These are phyloP conservation scores for Brachymystax lenok DNA, from an alignment of 2,797 vertebrate genomes.

Conservation along the genomic window DNA sequence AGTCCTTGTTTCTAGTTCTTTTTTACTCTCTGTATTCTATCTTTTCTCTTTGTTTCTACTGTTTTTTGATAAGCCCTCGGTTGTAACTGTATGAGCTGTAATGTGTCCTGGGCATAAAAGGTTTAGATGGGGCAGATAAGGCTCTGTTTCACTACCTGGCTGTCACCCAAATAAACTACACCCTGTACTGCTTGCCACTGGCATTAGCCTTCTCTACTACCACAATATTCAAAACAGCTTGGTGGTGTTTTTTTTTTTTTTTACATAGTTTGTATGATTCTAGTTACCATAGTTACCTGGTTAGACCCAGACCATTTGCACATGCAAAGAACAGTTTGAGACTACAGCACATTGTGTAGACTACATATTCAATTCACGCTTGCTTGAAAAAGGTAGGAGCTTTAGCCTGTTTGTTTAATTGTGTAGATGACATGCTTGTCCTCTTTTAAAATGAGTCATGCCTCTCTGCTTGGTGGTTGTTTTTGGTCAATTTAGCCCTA, in stretches of 20 bases:
- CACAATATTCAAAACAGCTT: not conserved
- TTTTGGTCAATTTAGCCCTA: not conserved
- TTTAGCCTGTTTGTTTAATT: not conserved
- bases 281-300: not conserved
- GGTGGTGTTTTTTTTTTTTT: too few species aligned
- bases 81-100: not conserved
- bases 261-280: not conserved
- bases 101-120: not conserved
- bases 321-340: not conserved
- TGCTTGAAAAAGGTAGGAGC: not conserved
- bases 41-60: not conserved
- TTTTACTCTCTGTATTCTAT: slow-evolving; percentile 5
- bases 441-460: not conserved
- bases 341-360: not conserved
- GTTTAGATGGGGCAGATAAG: not conserved
- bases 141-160: too few species aligned
- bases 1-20: not conserved
- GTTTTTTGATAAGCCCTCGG: not conserved
- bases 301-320: not conserved
- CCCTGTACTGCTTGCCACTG: not conserved
- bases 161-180: not conserved
- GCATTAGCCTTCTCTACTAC: not conserved
- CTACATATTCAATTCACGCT: not conserved
- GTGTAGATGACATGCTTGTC: not conserved
- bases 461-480: not conserved